Conservation (phyloP, 23 tunicate genomes). For the Diplosoma virens region DNA sequence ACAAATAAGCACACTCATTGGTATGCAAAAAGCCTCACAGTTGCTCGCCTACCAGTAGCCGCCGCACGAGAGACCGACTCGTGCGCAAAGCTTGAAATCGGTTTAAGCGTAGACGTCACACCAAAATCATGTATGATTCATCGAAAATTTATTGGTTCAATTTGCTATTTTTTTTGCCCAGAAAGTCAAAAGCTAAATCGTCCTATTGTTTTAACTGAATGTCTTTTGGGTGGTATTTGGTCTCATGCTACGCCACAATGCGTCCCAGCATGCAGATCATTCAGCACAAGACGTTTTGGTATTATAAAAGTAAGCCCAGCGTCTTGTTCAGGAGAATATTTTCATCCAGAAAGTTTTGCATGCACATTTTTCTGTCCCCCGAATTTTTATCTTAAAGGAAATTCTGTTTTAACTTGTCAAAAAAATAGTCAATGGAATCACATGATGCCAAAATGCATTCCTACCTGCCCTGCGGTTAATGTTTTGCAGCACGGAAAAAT, state of each 20-base stretch:
- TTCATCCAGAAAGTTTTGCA: constrained; percentile 24
- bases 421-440: constrained; percentile 46
- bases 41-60: constrained; percentile 27
- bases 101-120: neutral
- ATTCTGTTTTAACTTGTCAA: constrained; percentile 34
- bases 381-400: constrained; percentile 13
- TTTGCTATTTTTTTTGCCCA: constrained; percentile 46
- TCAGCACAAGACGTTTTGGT: neutral
- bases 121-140: constrained; percentile 23
- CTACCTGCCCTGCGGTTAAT: constrained; percentile 39
- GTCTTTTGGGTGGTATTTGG: constrained; percentile 65
- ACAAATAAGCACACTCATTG: constrained; percentile 32
- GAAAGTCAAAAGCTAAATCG: neutral
- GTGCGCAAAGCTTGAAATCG: constrained; percentile 24
- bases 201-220: neutral
- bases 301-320: constrained; percentile 17
- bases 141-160: constrained; percentile 24
- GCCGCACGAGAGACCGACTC: constrained; percentile 19
- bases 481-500: constrained; percentile 35
- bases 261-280: constrained; percentile 28
- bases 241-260: constrained; percentile 26
- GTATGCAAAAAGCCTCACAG: constrained; percentile 35
- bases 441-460: constrained; percentile 28
- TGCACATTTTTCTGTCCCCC: constrained; percentile 50
- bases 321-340: neutral